Evolutionary conservation across 2,888 invertebrate genomes (phyloP).

Genomic region (Colostygia pectinataria): DNA sequence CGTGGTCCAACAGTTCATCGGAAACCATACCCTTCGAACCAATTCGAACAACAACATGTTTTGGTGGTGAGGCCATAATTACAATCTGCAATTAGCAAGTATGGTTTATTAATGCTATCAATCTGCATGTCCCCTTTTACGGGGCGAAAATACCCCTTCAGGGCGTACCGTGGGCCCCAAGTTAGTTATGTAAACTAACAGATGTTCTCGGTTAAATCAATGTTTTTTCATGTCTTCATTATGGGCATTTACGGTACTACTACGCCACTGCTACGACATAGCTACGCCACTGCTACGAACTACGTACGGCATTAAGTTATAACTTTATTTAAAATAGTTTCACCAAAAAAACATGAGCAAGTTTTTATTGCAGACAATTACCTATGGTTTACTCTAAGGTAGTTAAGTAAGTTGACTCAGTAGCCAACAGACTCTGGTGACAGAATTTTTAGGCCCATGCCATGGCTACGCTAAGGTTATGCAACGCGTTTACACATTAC

Average conservation of each 20-base stretch:
- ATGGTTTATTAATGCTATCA: slow-evolving; percentile 66
- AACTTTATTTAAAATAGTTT: too few relatives aligned
- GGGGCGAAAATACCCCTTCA: slow-evolving; percentile 54
- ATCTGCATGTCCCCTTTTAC: slow-evolving; percentile 57
- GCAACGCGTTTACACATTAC: too few relatives aligned
- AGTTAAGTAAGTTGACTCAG: too few relatives aligned
- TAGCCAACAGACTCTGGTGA: too few relatives aligned
- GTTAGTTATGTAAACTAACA: slow-evolving; percentile 70
- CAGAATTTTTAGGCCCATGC: too few relatives aligned
- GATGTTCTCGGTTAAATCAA: slow-evolving; percentile 21
- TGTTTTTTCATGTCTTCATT: neutral
- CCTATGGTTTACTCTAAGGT: too few relatives aligned
- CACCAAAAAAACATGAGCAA: too few relatives aligned
- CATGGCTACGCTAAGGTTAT: too few relatives aligned
- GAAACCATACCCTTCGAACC: too few relatives aligned
- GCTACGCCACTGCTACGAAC: neutral
- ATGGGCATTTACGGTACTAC: neutral
- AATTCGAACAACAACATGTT: neutral
- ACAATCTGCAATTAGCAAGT: slow-evolving; percentile 52
- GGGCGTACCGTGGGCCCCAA: slow-evolving; percentile 47
- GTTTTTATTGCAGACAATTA: too few relatives aligned
- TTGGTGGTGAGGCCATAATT: slow-evolving; percentile 27
- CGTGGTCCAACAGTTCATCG: too few relatives aligned
- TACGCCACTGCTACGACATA: neutral
- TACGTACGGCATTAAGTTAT: neutral